Evolutionary conservation across 2,113 vertebrate species (phyloP).

Genomic region (Platysteira castanea): DNA sequence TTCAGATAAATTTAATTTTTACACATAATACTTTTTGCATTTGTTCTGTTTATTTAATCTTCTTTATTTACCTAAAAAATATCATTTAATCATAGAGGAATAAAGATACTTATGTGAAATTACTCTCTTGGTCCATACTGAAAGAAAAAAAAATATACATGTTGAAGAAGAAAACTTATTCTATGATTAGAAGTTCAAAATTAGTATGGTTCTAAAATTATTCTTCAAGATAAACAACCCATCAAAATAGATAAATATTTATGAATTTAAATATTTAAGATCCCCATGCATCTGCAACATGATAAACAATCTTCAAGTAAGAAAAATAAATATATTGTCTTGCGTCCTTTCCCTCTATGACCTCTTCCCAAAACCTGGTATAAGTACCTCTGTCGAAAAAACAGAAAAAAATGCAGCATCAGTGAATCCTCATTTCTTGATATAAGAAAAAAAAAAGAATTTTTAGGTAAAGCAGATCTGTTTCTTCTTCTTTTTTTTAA

Average conservation of each 20-base stretch:
- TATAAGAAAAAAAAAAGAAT: neutral
- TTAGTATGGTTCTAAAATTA: neutral
- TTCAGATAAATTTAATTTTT: neutral
- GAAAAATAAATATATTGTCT: neutral
- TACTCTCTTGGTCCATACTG: neutral
- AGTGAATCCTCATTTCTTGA: neutral
- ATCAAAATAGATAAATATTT: neutral
- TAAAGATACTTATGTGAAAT: neutral
- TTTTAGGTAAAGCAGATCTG: neutral
- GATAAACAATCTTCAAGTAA: neutral
- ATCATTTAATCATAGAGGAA: neutral
- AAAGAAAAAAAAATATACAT: neutral
- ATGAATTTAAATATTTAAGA: neutral
- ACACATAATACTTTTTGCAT: neutral
- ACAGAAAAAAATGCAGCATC: neutral
- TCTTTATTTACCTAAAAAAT: neutral
- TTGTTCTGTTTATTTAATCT: neutral
- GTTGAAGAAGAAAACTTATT: neutral
- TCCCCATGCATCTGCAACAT: fast-evolving
- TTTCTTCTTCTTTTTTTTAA: neutral
- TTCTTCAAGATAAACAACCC: neutral
- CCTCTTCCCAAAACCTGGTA: neutral
- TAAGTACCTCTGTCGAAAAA: neutral
- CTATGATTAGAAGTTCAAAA: neutral
- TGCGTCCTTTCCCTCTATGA: neutral